These are phyloP conservation scores for Phortica okadai DNA, from an alignment of 2,888 invertebrate genomes.

Conservation along the genomic window DNA sequence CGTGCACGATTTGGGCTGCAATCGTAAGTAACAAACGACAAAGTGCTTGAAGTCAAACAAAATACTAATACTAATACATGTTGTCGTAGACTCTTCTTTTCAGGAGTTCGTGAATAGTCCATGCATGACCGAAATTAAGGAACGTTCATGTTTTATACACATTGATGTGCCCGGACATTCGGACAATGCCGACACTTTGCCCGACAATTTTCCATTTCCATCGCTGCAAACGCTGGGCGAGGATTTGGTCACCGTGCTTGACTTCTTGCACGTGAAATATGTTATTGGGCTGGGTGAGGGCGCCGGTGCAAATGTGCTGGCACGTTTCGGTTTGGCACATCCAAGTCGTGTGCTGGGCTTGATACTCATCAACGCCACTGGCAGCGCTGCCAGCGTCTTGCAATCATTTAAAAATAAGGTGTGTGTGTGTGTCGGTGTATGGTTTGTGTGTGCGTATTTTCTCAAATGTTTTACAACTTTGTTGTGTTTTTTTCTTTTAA, in stretches of 20 bases:
- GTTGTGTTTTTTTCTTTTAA: constrained; percentile 36
- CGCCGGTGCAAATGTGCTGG: constrained; percentile 90
- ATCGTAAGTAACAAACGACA: constrained; percentile 79
- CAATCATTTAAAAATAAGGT: constrained; percentile 91
- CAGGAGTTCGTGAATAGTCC: constrained; percentile 89
- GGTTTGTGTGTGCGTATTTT: background rate
- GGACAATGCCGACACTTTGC: constrained; percentile 86
- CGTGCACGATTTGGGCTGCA: constrained; percentile 91
- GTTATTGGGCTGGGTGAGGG: constrained; percentile 92
- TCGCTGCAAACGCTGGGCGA: constrained; percentile 88
- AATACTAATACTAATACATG: background rate
- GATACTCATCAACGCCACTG: constrained; percentile 91
- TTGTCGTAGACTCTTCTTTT: constrained; percentile 84
- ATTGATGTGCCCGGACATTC: constrained; percentile 92
- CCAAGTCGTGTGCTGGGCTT: constrained; percentile 87
- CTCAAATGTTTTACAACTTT: constrained; percentile 35
- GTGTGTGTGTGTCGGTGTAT: constrained; percentile 19
- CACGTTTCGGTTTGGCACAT: constrained; percentile 89
- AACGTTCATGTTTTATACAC: constrained; percentile 90
- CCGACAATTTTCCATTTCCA: constrained; percentile 88
- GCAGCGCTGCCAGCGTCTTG: constrained; percentile 89
- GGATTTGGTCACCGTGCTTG: constrained; percentile 87
- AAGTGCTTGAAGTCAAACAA: background rate
- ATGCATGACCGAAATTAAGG: constrained; percentile 89
- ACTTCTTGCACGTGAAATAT: constrained; percentile 88